These are phyloP conservation scores for Potamarius usumacintae DNA, from an alignment of 2,113 vertebrate species.

Conservation along the genomic window DNA sequence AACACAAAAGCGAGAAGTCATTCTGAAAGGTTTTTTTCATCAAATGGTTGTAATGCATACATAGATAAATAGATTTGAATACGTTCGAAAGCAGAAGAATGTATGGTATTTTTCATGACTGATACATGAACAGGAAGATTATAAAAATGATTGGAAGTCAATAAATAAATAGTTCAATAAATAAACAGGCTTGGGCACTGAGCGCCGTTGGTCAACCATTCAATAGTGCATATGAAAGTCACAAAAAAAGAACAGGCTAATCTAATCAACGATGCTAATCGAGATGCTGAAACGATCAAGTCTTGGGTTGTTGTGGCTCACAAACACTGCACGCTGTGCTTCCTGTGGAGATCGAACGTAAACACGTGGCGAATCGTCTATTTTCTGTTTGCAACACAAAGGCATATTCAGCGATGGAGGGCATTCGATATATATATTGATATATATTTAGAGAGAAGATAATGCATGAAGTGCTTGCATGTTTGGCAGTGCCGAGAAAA, in stretches of 20 bases:
- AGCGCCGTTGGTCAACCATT: conserved; percentile 22
- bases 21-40: conserved; percentile 32
- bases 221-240: conserved; percentile 25
- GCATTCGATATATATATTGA: conserved; percentile 20
- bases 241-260: conserved; percentile 35
- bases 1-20: neutral
- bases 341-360: conserved; percentile 20
- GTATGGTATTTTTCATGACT: conserved; percentile 11
- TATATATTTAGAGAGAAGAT: conserved; percentile 30
- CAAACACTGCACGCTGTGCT: conserved; percentile 18
- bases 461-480: conserved; percentile 8
- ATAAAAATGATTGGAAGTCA: conserved; percentile 9
- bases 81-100: conserved; percentile 56
- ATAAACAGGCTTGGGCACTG: conserved; percentile 8
- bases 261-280: neutral
- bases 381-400: conserved; percentile 44
- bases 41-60: conserved; percentile 51
- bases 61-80: conserved; percentile 65
- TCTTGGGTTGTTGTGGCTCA: conserved; percentile 1
- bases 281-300: neutral
- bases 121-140: conserved; percentile 34
- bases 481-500: neutral
- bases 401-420: conserved; percentile 46
- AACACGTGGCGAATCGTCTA: conserved; percentile 27
- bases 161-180: conserved; percentile 21